Base-by-base conservation (phyloP, 2,113 vertebrate species). In the Ochotona princeps region DNA sequence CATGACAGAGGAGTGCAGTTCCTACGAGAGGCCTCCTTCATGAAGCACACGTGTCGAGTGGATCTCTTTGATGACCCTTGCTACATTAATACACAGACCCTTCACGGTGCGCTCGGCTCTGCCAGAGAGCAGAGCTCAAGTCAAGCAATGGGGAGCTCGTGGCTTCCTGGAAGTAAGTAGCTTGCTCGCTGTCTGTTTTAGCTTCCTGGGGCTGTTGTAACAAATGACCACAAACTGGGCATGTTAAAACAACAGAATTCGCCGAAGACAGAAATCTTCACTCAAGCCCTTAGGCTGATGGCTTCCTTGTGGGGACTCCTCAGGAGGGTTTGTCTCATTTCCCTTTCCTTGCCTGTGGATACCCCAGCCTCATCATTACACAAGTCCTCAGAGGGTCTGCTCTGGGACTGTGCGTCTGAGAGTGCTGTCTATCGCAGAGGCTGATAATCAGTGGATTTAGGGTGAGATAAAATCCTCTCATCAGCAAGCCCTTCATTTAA, bases 51-150 rank as follows among this genome's bases (percentile, higher is more conserved):
- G 0, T 97, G 96, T 94, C 97, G 76, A 91, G 47, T 92, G 84
- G 97, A 98, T 86, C 97, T 98, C 82, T 98, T 98, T 74, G 98
- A 98, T 32, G 98, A 98, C 69, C 98, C 98, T 0, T 98, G 97
- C 96, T 98, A 98, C 92, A 98, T 98, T 93, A 98, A 98, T 86
- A 98, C 98, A 0, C 98, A 98, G 94, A 90, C 91, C 79, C 90
- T 97, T 66, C 97, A 97, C 57, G 60, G 97, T 0, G 44, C 96
- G 54, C 92, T 91, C 38, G 95, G 94, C 78, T 70, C 95, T 67
- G 75, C 96, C 79, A 86, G 75, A 4, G 78, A 79, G 67, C 75
- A 95, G 74, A 92, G 93, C 87, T 0, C 96, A 26, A 6, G 88
- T 30, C 96, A 96, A 92, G 70, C 8, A 32, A 93, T 89, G 3